Base-by-base conservation (phyloP, 2,113 vertebrate species). In the Camelus dromedarius region DNA sequence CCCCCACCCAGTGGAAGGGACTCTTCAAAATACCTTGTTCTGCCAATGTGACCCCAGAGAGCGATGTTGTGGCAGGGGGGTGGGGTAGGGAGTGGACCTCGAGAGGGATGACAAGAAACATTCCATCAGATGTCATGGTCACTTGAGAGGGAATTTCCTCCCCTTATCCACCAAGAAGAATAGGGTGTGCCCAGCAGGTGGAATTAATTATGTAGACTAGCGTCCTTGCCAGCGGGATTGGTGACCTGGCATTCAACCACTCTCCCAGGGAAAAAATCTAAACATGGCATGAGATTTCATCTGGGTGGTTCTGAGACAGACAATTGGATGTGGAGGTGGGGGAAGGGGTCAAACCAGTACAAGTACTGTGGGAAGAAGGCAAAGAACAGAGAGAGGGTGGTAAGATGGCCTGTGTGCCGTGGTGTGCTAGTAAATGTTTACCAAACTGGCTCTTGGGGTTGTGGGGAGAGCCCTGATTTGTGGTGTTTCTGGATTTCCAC, bases 131-230 rank as follows among this genome's bases (percentile, higher is more conserved):
- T 93, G 58, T 86, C 88, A 75, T 50, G 56, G 73, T 76, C 84
- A 46, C 79, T 91, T 19, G 83, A 93, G 35, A 76, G 28, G 30
- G 88, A 91, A 80, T 83, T 26, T 80, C 52, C 64, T 46, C 87
- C 46, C 52, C 90, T 67, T 20, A 42, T 56, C 58, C 70, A 93
- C 64, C 8, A 20, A 86, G 75, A 89, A 54, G 79, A 38, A 30
- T 26, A 89, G 92, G 79, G 75, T 75, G 69, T 96, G 93, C 66
- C 83, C 54, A 82, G 75, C 93, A 97, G 94, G 97, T 96, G 97
- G 96, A 92, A 96, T 72, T 97, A 86, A 96, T 98, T 97, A 97
- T 2, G 30, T 76, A 85, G 88, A 93, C 50, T n/a, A 70, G 0
- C 0, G 0, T 85, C 52, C 56, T 92, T 77, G 91, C 91, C 95